Conservation (phyloP, 2,797 vertebrate genomes). For the Spizella passerina region DNA sequence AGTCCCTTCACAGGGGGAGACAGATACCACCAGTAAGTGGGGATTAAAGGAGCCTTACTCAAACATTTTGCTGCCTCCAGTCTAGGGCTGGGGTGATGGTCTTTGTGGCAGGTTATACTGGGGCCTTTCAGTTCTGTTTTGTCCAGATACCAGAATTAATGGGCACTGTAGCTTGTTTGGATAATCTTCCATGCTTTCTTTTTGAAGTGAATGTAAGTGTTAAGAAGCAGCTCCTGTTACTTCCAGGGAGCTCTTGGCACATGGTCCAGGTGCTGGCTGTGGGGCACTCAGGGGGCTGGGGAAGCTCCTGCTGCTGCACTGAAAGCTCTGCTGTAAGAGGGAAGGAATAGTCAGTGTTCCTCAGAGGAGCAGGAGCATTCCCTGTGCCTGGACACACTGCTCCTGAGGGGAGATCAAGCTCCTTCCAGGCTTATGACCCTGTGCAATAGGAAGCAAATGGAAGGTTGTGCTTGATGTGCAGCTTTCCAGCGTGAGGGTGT, state of each 20-base stretch:
- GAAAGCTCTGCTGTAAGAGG: neutral
- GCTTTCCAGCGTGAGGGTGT: neutral
- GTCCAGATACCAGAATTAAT: neutral
- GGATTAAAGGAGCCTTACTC: neutral
- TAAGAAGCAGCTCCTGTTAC: neutral
- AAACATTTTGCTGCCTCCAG: neutral
- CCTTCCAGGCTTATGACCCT: neutral
- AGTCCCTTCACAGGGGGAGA: fast-evolving
- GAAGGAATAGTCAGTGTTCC: neutral
- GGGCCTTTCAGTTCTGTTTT: neutral
- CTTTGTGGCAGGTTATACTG: neutral
- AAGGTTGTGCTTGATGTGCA: neutral
- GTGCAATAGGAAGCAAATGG: neutral
- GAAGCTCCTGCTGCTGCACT: neutral
- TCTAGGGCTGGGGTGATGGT: neutral
- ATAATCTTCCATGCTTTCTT: neutral
- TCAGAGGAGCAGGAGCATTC: neutral
- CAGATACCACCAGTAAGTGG: slow-evolving; percentile 30
- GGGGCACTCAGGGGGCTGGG: neutral
- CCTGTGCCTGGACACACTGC: neutral
- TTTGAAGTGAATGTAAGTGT: neutral
- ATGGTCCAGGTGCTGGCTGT: neutral
- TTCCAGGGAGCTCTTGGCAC: neutral
- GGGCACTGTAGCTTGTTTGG: neutral
- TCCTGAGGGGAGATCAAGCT: neutral